A percentile compares a stretch with the other conserved stretches of the same genome.
Evolutionary conservation across 2,113 vertebrate genomes (phyloP).

Genomic region (Syngnathus typhle): DNA sequence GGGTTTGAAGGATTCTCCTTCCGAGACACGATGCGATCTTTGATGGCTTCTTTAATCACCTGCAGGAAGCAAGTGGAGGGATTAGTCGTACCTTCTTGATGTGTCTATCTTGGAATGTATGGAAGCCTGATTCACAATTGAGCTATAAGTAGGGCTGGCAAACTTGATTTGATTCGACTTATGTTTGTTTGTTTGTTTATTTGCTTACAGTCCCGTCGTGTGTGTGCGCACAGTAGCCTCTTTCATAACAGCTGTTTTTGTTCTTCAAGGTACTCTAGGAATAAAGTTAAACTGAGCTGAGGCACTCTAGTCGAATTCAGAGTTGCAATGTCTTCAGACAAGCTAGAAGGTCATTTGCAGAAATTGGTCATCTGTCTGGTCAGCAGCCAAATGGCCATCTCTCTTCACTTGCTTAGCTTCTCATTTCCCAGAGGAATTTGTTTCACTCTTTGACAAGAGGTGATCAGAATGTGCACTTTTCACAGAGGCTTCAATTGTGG

Average conservation of each 20-base stretch:
- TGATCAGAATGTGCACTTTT: not conserved
- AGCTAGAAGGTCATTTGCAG: not conserved
- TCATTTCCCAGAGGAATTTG: not conserved
- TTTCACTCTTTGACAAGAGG: not conserved
- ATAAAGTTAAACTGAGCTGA: not conserved
- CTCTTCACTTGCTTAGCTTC: not conserved
- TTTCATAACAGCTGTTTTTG: too few relatives aligned
- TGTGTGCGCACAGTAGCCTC: too few relatives aligned
- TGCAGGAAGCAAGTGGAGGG: slow-evolving; percentile 38
- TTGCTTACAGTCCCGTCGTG: not conserved
- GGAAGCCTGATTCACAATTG: not conserved
- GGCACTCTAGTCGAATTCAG: not conserved
- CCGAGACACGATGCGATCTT: slow-evolving; percentile 81
- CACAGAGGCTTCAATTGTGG: not conserved
- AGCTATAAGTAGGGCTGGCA: not conserved
- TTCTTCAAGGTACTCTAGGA: not conserved
- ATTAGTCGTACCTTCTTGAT: too few relatives aligned
- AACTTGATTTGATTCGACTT: not conserved
- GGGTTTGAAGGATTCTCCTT: slow-evolving; percentile 79
- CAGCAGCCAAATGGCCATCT: not conserved
- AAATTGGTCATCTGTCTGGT: not conserved
- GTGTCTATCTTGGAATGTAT: not conserved
- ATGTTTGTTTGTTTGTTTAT: not conserved
- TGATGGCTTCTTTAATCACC: slow-evolving; percentile 87
- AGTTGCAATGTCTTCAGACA: not conserved